Conservation (phyloP, 2,797 vertebrate genomes). For the Sardinella longiceps region DNA sequence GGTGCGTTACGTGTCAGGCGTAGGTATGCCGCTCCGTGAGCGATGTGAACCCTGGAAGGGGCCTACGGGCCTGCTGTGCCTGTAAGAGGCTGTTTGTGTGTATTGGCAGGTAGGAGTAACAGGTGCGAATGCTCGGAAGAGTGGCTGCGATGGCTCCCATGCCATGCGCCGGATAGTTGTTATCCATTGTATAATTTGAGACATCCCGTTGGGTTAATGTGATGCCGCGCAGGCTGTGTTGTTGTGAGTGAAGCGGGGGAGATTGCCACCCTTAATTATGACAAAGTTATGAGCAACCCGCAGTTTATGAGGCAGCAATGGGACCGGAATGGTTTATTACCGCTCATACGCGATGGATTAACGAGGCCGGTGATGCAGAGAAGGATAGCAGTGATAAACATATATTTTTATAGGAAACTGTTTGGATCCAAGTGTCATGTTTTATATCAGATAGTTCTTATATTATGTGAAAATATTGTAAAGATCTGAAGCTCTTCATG, state of each 20-base stretch:
- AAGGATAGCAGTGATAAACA: background rate
- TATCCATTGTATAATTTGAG: constrained; percentile 49
- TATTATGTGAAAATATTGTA: no score
- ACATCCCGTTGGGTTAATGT: constrained; percentile 41
- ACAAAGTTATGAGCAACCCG: constrained; percentile 7
- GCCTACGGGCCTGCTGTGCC: background rate
- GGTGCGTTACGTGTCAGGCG: constrained; percentile 22
- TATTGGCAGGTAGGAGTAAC: constrained; percentile 71
- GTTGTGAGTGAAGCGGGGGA: background rate
- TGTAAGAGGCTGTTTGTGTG: constrained; percentile 50
- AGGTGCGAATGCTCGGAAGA: constrained; percentile 70
- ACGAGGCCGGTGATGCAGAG: background rate
- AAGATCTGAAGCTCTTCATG: background rate
- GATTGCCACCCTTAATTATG: constrained; percentile 8
- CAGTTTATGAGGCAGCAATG: constrained; percentile 7
- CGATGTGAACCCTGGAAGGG: constrained; percentile 4
- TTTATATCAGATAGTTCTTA: no score
- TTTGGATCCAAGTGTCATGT: background rate
- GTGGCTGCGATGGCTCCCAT: constrained; percentile 58
- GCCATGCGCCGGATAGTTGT: constrained; percentile 50
- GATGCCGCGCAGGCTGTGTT: background rate
- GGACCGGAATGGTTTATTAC: background rate
- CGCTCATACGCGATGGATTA: background rate
- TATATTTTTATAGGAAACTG: background rate
- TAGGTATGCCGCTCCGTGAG: constrained; percentile 18